Percentiles rank a stretch among this genome's conserved stretches.
Evolutionary conservation across 1,140 invertebrate genomes (phyloP).

Genomic region (Zaprionus kolodkinae): DNA sequence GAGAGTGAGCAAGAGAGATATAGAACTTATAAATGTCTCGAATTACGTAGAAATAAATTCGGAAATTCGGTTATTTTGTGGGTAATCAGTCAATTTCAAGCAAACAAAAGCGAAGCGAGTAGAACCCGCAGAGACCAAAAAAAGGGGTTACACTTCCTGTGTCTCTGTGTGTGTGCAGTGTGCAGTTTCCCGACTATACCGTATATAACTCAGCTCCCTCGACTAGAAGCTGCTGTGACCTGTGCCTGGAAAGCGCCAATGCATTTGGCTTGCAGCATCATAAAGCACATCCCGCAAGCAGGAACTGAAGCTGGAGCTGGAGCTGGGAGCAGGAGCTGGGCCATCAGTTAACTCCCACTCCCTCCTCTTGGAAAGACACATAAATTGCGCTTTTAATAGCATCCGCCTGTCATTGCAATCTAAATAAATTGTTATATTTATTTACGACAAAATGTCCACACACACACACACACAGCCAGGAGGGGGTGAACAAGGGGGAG

Average conservation of each 20-base stretch:
- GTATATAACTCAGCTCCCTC: background rate
- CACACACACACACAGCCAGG: background rate
- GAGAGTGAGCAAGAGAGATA: constrained; percentile 6
- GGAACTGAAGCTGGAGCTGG: background rate
- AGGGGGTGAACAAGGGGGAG: background rate
- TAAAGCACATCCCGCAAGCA: constrained; percentile 43
- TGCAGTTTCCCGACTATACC: constrained; percentile 41
- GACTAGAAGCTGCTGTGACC: background rate
- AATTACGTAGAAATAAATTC: constrained; percentile 67
- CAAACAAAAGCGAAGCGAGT: constrained; percentile 57
- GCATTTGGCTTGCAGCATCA: constrained; percentile 50
- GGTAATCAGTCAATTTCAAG: constrained; percentile 80
- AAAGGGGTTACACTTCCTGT: constrained; percentile 39
- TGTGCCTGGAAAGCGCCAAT: constrained; percentile 5
- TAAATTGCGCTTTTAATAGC: constrained; percentile 80
- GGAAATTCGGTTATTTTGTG: constrained; percentile 78
- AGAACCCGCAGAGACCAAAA: constrained; percentile 18
- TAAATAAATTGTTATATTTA: constrained; percentile 83
- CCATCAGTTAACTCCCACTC: constrained; percentile 18
- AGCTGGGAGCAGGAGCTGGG: background rate
- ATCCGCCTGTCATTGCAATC: constrained; percentile 82
- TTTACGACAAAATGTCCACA: constrained; percentile 78
- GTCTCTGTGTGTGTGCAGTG: constrained; percentile 3
- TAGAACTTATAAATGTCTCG: constrained; percentile 71
- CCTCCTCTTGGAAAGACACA: constrained; percentile 48